These are phyloP conservation scores for Sebastes vulpes DNA, from an alignment of 2,797 vertebrate species.

Conservation along the genomic window DNA sequence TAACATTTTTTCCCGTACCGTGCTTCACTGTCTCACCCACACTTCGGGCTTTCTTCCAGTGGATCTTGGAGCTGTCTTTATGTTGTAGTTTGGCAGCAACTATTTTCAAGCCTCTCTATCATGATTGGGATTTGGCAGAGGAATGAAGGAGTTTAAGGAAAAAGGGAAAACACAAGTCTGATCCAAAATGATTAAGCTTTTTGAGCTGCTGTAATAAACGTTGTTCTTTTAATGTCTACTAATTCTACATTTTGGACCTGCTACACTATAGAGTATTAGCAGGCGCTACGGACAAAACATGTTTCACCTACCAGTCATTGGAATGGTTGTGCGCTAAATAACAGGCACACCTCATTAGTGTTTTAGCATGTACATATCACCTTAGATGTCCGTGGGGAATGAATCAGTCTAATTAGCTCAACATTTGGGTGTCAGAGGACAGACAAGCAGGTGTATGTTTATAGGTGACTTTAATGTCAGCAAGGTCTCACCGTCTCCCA, in stretches of 20 bases:
- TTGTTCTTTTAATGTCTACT: conserved; percentile 8
- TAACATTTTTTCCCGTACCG: background rate
- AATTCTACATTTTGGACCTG: background rate
- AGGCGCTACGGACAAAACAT: background rate
- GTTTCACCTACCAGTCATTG: background rate
- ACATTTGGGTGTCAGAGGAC: conserved; percentile 17
- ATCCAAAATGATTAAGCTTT: conserved; percentile 18
- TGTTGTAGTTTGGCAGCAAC: conserved; percentile 40
- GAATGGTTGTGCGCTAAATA: background rate
- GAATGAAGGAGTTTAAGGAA: conserved; percentile 15
- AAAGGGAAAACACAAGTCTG: conserved; percentile 9
- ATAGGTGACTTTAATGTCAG: conserved; percentile 2
- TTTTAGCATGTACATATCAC: background rate
- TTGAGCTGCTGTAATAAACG: background rate
- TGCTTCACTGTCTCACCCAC: background rate
- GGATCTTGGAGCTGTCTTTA: background rate
- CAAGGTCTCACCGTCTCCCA: background rate
- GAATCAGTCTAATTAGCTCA: conserved; percentile 31
- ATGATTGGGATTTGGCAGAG: conserved; percentile 31
- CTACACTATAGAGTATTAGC: background rate
- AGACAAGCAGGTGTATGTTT: conserved; percentile 14
- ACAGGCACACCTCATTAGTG: background rate
- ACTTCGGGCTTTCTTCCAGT: conserved; percentile 15
- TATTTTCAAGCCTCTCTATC: conserved; percentile 21
- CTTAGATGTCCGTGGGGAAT: background rate